Percentiles rank a stretch among this genome's conserved stretches.
Evolutionary conservation across 2,113 vertebrate genomes (phyloP).

Genomic region (Onychostoma macrolepis): DNA sequence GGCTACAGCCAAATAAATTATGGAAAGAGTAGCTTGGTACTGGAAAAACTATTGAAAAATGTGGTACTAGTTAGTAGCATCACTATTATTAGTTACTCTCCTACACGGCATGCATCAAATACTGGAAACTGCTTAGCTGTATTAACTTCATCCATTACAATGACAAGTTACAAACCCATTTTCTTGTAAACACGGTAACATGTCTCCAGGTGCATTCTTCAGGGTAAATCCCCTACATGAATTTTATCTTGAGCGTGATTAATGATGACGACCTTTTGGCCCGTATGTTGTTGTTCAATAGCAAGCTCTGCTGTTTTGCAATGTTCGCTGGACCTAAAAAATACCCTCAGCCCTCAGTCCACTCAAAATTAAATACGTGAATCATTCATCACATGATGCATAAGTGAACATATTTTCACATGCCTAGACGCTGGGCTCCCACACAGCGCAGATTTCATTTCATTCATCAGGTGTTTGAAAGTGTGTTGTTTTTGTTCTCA

Average conservation of each 20-base stretch:
- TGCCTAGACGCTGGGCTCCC: constrained; percentile 34
- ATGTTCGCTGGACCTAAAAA: constrained; percentile 38
- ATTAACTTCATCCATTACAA: constrained; percentile 4
- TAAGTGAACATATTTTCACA: constrained; percentile 32
- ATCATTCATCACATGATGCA: constrained; percentile 25
- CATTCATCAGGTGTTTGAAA: constrained; percentile 43
- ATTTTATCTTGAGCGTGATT: background rate
- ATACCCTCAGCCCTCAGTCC: constrained; percentile 32
- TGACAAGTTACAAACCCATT: constrained; percentile 5
- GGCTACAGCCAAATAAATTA: background rate
- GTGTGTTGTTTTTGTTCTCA: constrained; percentile 21
- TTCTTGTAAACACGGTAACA: background rate
- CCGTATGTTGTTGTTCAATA: constrained; percentile 30
- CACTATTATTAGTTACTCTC: background rate
- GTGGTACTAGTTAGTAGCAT: background rate
- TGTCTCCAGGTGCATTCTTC: background rate
- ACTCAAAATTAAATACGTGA: constrained; percentile 35
- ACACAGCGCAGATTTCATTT: background rate
- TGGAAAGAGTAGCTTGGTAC: background rate
- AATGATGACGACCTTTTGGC: constrained; percentile 11
- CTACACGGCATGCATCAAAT: background rate
- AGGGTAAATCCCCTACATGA: background rate
- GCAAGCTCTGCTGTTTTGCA: constrained; percentile 5
- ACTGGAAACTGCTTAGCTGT: background rate
- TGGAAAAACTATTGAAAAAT: background rate